Base-by-base conservation (phyloP, 2,888 invertebrate species). In the Thyatira batis region DNA sequence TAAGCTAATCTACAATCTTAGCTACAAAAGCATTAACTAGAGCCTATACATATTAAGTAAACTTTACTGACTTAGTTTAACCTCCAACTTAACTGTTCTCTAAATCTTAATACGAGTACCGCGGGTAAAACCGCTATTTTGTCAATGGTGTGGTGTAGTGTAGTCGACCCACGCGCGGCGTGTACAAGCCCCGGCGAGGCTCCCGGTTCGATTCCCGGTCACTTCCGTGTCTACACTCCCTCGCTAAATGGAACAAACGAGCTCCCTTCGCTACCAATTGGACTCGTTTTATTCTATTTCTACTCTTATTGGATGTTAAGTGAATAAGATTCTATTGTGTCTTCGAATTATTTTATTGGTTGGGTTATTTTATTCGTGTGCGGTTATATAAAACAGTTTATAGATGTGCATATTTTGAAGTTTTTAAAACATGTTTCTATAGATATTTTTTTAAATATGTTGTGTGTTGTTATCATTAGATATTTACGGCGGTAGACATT, bases 101-200 rank as follows among this genome's bases (percentile, higher is more conserved):
- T 33, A 72, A 71, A 67, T 69, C 63, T 72, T 67, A 62, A 68
- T 65, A 61, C 58, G 59, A 55, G 50, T 54, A 39, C 39, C 1
- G 17, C 64, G 63, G 64, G 63, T 70, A 69, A 70, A 67, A 62
- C 70, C 66, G 69, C 70, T 72, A 74, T 82, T 79, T 80, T 78
- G 80, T 82, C 78, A 80, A 76, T 52, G 50, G 20, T 72, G 79
- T 77, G 72, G 66, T 78, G 75, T 77, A 72, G 66, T 78, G 75
- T 78, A 56, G 66, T 58, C 84, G 67, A 73, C 89, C 89, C 86
- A 89, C 88, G 87, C 88, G 74, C 69, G 52, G 54, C 51, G 59
- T 57, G 66, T 76, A 84, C 87, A 86, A 73, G 85, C 80, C 78
- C 69, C 79, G 63, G 76, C 72, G 67, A 58, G 70, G 65, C 57